phyloP scores from a whole-genome alignment of 2,113 vertebrate species.

The Gasterosteus aculeatus region DNA sequence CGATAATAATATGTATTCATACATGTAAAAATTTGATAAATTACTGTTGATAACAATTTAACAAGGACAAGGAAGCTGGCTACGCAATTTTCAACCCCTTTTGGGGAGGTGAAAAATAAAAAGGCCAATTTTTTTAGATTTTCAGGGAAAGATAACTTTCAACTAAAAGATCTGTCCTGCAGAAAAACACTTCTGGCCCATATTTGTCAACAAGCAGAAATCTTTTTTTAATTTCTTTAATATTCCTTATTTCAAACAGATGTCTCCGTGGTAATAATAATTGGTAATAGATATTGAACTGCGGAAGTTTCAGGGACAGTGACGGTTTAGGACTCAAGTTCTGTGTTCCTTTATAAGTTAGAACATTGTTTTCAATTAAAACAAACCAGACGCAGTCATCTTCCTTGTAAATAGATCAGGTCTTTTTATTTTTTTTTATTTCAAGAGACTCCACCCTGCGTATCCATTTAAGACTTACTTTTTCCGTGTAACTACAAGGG shows the following conservation, averaged over 20 bases:
- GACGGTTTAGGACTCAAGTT: background rate
- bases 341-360: background rate
- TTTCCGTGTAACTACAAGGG: conserved; percentile 17
- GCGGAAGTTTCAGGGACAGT: background rate
- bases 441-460: background rate
- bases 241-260: background rate
- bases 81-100: background rate
- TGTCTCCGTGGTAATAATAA: background rate
- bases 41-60: background rate
- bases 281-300: background rate
- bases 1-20: too few relatives aligned
- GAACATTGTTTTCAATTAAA: background rate
- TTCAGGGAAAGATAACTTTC: background rate
- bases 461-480: background rate
- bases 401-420: conserved; percentile 17
- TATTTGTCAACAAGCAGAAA: background rate
- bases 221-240: background rate
- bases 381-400: conserved; percentile 7
- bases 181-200: background rate
- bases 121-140: conserved; percentile 15
- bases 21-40: background rate
- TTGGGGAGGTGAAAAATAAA: background rate
- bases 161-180: background rate
- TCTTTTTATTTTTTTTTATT: background rate
- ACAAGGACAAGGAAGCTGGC: background rate